phyloP scores from a whole-genome alignment of 2,113 vertebrate species.

The Echinops telfairi region DNA sequence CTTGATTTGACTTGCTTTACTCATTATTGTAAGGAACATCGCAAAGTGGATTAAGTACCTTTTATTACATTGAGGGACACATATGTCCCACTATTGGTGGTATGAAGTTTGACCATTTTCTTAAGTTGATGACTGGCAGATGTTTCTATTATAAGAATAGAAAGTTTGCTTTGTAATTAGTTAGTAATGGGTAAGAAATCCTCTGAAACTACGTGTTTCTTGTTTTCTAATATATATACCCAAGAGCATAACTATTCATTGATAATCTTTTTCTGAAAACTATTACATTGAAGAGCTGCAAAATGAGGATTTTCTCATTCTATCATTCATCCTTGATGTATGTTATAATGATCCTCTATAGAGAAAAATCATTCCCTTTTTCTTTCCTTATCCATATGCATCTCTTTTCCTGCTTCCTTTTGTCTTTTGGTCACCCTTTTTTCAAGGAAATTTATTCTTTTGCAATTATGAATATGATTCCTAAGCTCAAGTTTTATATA shows the following conservation, averaged over 20 bases:
- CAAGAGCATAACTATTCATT: background rate
- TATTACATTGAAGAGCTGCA: background rate
- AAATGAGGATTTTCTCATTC: background rate
- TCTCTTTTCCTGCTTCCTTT: background rate
- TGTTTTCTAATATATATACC: background rate
- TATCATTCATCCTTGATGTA: too few relatives aligned
- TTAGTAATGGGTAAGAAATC: background rate
- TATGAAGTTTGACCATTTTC: background rate
- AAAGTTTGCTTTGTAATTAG: conserved; percentile 3
- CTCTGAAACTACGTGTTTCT: background rate
- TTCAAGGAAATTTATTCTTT: background rate
- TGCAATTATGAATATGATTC: background rate
- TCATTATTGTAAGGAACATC: background rate
- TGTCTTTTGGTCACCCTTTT: too few relatives aligned
- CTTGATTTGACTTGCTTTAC: background rate
- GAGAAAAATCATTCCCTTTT: background rate
- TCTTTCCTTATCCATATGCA: background rate
- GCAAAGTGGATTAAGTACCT: too few relatives aligned
- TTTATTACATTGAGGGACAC: background rate
- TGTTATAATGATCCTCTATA: background rate
- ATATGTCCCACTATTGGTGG: background rate
- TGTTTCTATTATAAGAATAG: background rate
- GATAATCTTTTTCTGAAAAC: background rate
- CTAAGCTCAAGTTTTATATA: background rate
- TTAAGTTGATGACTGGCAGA: background rate